Conservation (phyloP, 2,797 vertebrate species). For the Buphagus erythrorhynchus region DNA sequence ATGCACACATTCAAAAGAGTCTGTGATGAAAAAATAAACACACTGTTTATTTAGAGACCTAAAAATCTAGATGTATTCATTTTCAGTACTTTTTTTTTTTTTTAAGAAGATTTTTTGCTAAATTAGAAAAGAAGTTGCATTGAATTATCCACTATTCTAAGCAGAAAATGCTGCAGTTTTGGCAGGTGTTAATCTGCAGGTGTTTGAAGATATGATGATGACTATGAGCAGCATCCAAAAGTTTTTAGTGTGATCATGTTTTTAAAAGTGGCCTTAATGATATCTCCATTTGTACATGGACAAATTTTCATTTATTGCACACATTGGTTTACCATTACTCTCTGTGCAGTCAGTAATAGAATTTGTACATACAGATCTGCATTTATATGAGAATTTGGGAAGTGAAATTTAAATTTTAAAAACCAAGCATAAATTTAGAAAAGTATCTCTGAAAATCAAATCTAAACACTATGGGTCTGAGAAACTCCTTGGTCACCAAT, state of each 20-base stretch:
- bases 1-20: constrained; percentile 30
- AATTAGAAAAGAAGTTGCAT: background rate
- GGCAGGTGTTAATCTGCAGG: background rate
- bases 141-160: background rate
- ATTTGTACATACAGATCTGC: background rate
- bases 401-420: background rate
- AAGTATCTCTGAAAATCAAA: background rate
- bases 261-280: background rate
- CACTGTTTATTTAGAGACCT: background rate
- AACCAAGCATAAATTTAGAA: background rate
- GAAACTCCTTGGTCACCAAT: background rate
- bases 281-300: background rate
- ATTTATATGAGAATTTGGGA: background rate
- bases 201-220: background rate
- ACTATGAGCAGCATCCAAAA: background rate
- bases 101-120: background rate
- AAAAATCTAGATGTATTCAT: background rate
- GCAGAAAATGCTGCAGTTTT: background rate
- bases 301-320: background rate
- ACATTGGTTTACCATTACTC: background rate
- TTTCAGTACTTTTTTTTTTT: background rate
- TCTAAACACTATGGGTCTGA: background rate
- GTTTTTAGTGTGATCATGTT: rapidly evolving
- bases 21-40: constrained; percentile 40
- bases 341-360: background rate